phyloP scores from a whole-genome alignment of 2,888 invertebrate species.

The Chirona hameri region DNA sequence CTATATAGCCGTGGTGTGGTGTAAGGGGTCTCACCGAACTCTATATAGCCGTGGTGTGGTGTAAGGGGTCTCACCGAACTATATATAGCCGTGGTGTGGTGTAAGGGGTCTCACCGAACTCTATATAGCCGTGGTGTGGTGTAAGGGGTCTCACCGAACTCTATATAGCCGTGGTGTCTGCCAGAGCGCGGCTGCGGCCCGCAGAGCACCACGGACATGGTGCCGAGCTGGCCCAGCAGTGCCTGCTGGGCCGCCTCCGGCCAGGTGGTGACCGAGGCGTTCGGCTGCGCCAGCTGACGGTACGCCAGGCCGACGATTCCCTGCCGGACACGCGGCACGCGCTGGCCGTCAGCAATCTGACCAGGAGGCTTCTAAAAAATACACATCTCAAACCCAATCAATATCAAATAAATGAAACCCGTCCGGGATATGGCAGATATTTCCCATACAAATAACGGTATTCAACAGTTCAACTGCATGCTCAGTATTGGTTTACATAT shows the following conservation, averaged over 20 bases:
- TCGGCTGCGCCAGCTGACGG: conserved; percentile 48
- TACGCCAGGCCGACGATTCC: conserved; percentile 60
- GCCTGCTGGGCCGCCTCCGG: conserved; percentile 44
- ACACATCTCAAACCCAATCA: not conserved
- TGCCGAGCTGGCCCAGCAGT: not conserved
- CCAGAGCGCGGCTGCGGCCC: not conserved
- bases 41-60: no score
- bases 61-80: no score
- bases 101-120: no score
- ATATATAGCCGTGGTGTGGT: no score
- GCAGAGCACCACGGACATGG: conserved; percentile 4
- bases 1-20: no score
- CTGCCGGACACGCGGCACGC: conserved; percentile 43
- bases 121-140: no score
- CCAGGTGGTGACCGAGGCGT: conserved; percentile 47
- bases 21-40: no score
- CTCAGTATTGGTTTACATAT: no score
- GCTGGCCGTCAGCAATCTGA: no score
- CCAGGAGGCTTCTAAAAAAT: not conserved
- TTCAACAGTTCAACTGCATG: no score
- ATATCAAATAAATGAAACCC: not conserved
- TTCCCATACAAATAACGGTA: no score
- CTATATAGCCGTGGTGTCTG: not conserved
- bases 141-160: not conserved
- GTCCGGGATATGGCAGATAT: no score